Evolutionary conservation across 2,888 invertebrate genomes (phyloP).

Genomic region (Gastracanthus pulcherrimus): DNA sequence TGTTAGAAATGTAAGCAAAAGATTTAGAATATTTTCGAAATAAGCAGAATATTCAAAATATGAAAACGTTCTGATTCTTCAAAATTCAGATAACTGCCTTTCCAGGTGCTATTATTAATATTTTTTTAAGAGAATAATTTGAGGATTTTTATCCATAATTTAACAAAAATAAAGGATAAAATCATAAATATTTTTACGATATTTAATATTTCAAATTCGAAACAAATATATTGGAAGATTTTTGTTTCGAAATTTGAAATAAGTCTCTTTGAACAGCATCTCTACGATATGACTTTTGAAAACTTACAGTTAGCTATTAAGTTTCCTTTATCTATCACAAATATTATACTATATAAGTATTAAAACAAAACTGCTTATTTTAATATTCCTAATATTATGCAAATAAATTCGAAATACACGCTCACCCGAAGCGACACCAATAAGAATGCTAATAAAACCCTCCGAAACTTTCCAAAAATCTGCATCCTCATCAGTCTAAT

Average conservation of each 20-base stretch:
- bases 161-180: not conserved
- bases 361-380: not conserved
- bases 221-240: too few species aligned
- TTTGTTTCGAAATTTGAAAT: not conserved
- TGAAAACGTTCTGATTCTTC: too few species aligned
- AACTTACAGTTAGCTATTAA: not conserved
- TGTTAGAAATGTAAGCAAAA: too few species aligned
- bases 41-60: too few species aligned
- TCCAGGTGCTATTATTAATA: not conserved
- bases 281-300: not conserved
- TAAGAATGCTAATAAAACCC: not conserved
- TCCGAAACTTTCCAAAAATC: not conserved
- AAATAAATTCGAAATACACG: not conserved
- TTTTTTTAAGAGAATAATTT: not conserved
- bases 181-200: not conserved
- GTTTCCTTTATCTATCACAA: not conserved
- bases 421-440: too few species aligned
- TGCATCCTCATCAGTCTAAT: not conserved
- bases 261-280: too few species aligned
- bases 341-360: not conserved
- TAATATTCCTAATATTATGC: not conserved
- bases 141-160: not conserved
- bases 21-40: too few species aligned
- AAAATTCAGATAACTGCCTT: too few species aligned
- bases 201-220: too few species aligned